phyloP scores from a whole-genome alignment of 1,140 invertebrate species.

The Panulirus ornatus region DNA sequence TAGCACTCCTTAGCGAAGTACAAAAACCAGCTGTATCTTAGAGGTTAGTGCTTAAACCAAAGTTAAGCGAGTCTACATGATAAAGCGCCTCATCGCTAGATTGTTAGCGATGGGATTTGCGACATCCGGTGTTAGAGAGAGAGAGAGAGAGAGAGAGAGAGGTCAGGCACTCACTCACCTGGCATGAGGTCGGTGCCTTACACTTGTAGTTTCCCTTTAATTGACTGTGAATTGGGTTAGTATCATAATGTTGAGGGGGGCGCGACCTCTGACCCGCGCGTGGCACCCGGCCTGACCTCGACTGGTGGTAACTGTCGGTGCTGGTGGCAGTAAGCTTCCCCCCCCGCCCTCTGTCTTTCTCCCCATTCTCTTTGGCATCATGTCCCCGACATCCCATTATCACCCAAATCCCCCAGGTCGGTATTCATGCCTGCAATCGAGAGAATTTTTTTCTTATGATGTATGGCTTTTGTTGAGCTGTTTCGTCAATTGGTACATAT shows the following conservation, averaged over 20 bases:
- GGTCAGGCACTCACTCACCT: constrained; percentile 5
- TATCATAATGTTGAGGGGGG: constrained; percentile 67
- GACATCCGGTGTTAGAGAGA: background rate
- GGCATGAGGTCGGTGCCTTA: constrained; percentile 45
- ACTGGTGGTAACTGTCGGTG: no score
- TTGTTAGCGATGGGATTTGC: no score
- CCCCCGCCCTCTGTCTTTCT: background rate
- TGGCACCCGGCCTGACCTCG: constrained; percentile 47
- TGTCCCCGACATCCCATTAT: no score
- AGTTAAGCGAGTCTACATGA: no score
- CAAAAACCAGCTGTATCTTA: background rate
- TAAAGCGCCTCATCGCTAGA: no score
- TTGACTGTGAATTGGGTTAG: constrained; percentile 71
- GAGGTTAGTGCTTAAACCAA: no score
- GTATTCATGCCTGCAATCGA: no score
- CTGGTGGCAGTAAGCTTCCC: constrained; percentile 10
- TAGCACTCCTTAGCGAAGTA: background rate
- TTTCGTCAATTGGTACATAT: no score
- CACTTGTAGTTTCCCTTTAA: constrained; percentile 64
- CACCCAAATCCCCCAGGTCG: background rate
- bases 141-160: background rate
- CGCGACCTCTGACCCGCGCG: constrained; percentile 53
- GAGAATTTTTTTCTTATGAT: no score
- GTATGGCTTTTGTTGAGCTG: no score
- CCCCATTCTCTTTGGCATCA: background rate